Evolutionary conservation across 92 coral and sea anemone species (phyloP), one percentile per base, ranked within the genome.

Genomic region (Paragorgia papillata): DNA sequence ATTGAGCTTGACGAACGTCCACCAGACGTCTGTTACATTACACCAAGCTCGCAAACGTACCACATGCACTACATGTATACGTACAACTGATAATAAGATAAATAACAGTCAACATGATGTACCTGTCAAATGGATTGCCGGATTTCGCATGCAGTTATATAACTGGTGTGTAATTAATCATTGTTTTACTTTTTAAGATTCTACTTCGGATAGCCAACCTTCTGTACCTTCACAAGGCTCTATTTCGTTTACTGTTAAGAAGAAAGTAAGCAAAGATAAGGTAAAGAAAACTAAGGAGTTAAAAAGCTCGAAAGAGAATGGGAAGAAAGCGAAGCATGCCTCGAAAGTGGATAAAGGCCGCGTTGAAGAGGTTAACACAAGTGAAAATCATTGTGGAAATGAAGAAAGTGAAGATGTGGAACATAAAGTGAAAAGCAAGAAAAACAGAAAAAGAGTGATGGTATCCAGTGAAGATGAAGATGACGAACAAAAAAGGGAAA

Each of bases 191-290:
- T n/a, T n/a, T n/a, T n/a, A n/a, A 46, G 12, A 46, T 15, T 46
- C n/a, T 15, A 2, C 53, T 7, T 46, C 53, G 39, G 66, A 60
- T 26, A 60, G 66, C 22, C 39, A 10, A 63, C n/a, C 27, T 9
- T 63, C 49, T 33, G 6, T 63, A 26, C 40, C 25, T 63, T 63
- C 9, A 14, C 40, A 63, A 15, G 40, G 28, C 19, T 24, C 33
- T 8, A 1, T 19, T 64, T 1, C 13, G 3, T 35, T 64, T 68
- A n/a, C 10, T 49, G 19, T 44, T 34, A 48, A 13, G 41, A 46
- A 41, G 57, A 71, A 55, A n/a, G 27, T 1, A 57, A 33, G 10
- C 21, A 55, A 41, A 37, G 58, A 51, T 5, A 71, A 71, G 22
- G 15, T 43, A 20, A 71, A 55, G 32, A 53, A 50, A 21, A 28